Conservation (phyloP, 2,113 vertebrate species). For the Amia ocellicauda region DNA sequence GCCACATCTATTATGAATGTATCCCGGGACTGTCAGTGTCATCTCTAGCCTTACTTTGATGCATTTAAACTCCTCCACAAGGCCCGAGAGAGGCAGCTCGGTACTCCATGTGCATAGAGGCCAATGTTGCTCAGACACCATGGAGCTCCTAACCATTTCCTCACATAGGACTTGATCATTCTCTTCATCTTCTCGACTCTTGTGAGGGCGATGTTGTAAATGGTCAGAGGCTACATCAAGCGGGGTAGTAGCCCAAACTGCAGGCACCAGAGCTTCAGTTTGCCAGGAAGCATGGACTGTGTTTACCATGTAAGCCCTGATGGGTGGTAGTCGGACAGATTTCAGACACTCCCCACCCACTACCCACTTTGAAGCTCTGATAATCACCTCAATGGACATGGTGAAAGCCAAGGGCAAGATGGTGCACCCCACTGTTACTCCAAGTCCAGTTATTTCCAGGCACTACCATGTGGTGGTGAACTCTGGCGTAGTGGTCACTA, state of each 20-base stretch:
- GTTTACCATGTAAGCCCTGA: too few relatives aligned
- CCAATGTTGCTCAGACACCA: slow-evolving; percentile 13
- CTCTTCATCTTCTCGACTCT: slow-evolving; percentile 19
- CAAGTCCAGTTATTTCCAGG: too few relatives aligned
- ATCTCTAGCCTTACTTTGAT: slow-evolving; percentile 5
- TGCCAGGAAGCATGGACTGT: slow-evolving; percentile 13
- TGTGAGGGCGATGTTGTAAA: slow-evolving; percentile 18
- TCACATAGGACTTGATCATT: slow-evolving; percentile 7
- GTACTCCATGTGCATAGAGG: slow-evolving; percentile 18
- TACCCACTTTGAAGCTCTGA: too few relatives aligned
- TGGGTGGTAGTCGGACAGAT: too few relatives aligned
- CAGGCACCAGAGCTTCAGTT: slow-evolving; percentile 21
- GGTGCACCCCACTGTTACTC: too few relatives aligned
- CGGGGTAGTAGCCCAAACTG: slow-evolving; percentile 16
- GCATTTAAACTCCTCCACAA: slow-evolving; percentile 13
- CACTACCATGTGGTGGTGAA: too few relatives aligned
- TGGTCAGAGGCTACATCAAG: slow-evolving; percentile 13
- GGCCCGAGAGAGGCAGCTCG: slow-evolving; percentile 15
- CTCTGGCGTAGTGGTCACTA: too few relatives aligned
- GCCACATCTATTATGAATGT: neutral
- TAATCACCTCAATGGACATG: too few relatives aligned
- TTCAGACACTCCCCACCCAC: too few relatives aligned
- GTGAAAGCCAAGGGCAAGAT: too few relatives aligned
- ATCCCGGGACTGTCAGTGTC: neutral
- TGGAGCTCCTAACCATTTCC: slow-evolving; percentile 3